Evolutionary conservation across 2,113 vertebrate species (phyloP), one percentile per base, ranked within the genome.

Genomic region (Ictalurus punctatus): DNA sequence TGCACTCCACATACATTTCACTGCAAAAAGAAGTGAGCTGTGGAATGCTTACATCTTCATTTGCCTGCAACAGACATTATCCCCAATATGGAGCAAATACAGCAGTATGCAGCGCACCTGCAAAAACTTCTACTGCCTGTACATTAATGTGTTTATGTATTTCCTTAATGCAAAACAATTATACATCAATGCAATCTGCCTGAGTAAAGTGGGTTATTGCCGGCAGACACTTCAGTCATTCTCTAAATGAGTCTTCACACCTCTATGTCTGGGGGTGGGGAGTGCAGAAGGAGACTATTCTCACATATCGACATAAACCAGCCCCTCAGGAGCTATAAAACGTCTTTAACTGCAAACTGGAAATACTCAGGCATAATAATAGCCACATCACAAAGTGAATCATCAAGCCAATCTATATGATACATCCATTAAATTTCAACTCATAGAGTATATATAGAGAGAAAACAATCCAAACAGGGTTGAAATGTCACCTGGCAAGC

Each of bases 361-460:
- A 86, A 90, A 92, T 91, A 90, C 86, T 91, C 90, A 91, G 88
- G 88, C 88, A 91, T 87, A 93, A 91, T 92, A 91, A 91, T 91
- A 86, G 85, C 88, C 89, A 89, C 90, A 92, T 91, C 85, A 91
- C 90, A 84, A 90, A 91, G 89, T 89, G 89, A 92, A 89, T 90
- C 91, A 91, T 89, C 89, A 90, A 89, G 69, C 84, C 87, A 86
- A 92, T 92, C 92, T 91, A 92, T 93, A 83, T 82, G 91, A 88
- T 88, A 78, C 83, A 89, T 92, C 92, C 89, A 92, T 91, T 92
- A 93, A 83, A 89, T 87, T 76, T 71, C 76, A 87, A 80, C 48
- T 63, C 59, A 30, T 59, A 40, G 78, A 48, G 30, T 65, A 73
- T 83, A 74, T 79, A 76, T 85, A 88, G 81, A 88, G 67, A 87